phyloP scores from a whole-genome alignment of 2,888 invertebrate genomes.

The Chydorus sphaericus region DNA sequence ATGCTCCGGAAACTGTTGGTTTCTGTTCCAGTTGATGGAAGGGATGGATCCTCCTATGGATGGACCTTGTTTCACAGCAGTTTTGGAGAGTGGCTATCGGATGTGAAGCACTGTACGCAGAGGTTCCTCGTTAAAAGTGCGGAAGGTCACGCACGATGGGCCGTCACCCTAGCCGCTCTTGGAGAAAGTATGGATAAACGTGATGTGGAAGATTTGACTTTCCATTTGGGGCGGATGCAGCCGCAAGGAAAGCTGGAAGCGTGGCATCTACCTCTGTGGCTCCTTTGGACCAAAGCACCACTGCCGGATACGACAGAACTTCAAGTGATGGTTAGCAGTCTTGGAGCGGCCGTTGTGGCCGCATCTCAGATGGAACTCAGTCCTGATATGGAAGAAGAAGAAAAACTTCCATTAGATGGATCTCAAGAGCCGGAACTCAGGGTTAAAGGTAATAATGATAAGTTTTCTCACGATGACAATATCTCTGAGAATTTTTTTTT shows the following conservation, averaged over 20 bases:
- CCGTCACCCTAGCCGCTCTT: slow-evolving; percentile 36
- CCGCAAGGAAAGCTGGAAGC: slow-evolving; percentile 31
- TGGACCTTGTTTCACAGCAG: slow-evolving; percentile 75
- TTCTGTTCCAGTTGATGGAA: slow-evolving; percentile 20
- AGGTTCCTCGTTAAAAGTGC: slow-evolving; percentile 75
- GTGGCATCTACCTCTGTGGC: slow-evolving; percentile 57
- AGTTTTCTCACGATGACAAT: no score
- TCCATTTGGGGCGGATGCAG: slow-evolving; percentile 35
- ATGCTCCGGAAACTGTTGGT: slow-evolving; percentile 50
- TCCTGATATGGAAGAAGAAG: background rate
- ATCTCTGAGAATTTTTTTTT: no score
- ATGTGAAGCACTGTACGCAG: slow-evolving; percentile 95
- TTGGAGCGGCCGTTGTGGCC: no score
- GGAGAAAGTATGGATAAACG: slow-evolving; percentile 38
- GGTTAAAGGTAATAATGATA: no score
- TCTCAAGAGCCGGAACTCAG: slow-evolving; percentile 8
- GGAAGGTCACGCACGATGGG: slow-evolving; percentile 76
- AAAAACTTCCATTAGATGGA: background rate
- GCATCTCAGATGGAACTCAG: no score
- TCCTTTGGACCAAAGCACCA: slow-evolving; percentile 40
- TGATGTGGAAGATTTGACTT: slow-evolving; percentile 30
- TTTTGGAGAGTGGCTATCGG: slow-evolving; percentile 85
- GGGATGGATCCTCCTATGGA: slow-evolving; percentile 5
- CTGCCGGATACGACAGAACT: slow-evolving; percentile 41
- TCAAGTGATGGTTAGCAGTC: slow-evolving; percentile 41